Evolutionary conservation across 2,113 vertebrate species (phyloP).

Genomic region (Dasypus novemcinctus): DNA sequence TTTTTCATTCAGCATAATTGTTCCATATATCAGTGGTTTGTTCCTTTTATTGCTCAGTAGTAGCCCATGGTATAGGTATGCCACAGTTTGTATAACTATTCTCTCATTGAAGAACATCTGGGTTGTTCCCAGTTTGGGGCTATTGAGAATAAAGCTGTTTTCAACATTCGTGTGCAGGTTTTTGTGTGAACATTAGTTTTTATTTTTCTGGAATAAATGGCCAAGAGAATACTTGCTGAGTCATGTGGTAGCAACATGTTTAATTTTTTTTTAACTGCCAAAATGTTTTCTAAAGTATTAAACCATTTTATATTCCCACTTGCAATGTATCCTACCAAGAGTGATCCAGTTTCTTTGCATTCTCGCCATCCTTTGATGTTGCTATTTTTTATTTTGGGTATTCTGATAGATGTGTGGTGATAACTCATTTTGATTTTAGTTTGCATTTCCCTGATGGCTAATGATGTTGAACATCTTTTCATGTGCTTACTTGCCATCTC

Average conservation of each 20-base stretch:
- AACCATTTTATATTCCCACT: not conserved
- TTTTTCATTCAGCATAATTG: not conserved
- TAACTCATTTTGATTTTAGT: not conserved
- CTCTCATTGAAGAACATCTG: not conserved
- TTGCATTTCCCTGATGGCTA: not conserved
- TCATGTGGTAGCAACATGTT: not conserved
- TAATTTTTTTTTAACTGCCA: not conserved
- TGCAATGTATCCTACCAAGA: too few relatives aligned
- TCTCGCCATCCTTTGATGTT: not conserved
- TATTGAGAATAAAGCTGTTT: not conserved
- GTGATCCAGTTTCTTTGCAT: not conserved
- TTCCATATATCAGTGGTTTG: not conserved
- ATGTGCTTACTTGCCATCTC: not conserved
- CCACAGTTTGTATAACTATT: not conserved
- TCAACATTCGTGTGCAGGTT: not conserved
- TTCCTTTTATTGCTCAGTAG: not conserved
- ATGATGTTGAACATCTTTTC: not conserved
- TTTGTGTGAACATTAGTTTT: not conserved
- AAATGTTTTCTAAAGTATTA: not conserved
- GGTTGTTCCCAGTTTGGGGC: not conserved
- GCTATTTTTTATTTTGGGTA: not conserved
- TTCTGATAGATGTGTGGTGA: not conserved
- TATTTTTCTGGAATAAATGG: not conserved
- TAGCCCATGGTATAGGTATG: not conserved
- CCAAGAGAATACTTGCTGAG: not conserved